These are phyloP conservation scores for Grapholita molesta DNA, from an alignment of 1,140 invertebrate genomes.

Conservation along the genomic window DNA sequence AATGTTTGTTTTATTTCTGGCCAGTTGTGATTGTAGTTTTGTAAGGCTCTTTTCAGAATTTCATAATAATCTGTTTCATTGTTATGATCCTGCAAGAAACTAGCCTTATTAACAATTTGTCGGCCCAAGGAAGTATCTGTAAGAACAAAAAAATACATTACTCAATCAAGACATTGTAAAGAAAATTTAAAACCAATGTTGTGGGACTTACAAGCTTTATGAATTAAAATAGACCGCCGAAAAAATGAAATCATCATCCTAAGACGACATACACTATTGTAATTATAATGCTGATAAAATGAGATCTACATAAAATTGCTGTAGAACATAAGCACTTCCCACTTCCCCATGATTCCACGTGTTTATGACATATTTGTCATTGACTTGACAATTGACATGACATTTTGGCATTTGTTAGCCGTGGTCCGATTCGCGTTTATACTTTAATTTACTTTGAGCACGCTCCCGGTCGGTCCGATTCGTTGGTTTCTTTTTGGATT, in stretches of 20 bases:
- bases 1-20: conserved; percentile 46
- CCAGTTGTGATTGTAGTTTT: conserved; percentile 48
- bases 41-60: conserved; percentile 41
- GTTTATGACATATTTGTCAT: too few species aligned
- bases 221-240: background rate
- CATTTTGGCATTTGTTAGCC: too few species aligned
- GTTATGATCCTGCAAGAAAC: conserved; percentile 18
- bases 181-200: background rate
- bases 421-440: too few species aligned
- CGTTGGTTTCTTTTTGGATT: too few species aligned
- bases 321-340: too few species aligned
- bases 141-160: background rate
- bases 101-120: conserved; percentile 1
- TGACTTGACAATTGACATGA: too few species aligned
- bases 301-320: too few species aligned
- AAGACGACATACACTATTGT: background rate
- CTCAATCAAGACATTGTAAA: background rate
- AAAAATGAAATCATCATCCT: background rate
- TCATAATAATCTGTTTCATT: conserved; percentile 41
- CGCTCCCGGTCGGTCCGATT: too few species aligned
- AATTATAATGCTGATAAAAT: too few species aligned
- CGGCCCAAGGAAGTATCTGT: background rate
- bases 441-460: too few species aligned
- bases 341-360: too few species aligned
- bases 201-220: background rate